Evolutionary conservation across 2,888 invertebrate genomes (phyloP), one percentile per base, ranked within the genome.

Genomic region (Ditylenchus weischeri): DNA sequence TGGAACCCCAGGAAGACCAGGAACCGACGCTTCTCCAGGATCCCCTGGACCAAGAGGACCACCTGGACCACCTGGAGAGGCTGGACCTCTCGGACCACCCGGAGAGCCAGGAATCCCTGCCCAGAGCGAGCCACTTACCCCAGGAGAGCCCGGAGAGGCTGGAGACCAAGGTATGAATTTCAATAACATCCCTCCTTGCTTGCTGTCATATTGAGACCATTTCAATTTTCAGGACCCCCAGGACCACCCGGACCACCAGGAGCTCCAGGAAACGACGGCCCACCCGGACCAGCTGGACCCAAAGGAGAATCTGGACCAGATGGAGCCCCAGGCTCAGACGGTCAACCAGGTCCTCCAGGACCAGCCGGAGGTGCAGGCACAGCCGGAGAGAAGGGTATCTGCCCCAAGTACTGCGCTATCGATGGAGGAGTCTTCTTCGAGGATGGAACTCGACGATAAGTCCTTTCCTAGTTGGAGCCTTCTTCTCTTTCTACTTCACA

Each of bases 371-470:
- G 60, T 6, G 23, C 63, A 3, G 69, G 69, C 36, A 63, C 63
- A 15, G 38, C 68, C 13, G 72, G 63, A 60, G 77, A 75, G 64
- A 75, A 75, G 69, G 75, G 75, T 48, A 78, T 75, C 66, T 75
- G 75, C 66, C 75, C 75, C 48, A 75, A 75, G 58, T 76, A 76
- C 70, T 76, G 76, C 59, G 74, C 77, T 62, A 70, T 71, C 64
- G 76, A 76, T 66, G 76, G 76, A 13, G 76, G 76, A 47, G 75
- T 76, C 57, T 76, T 76, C 70, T 76, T 76, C 68, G 77, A 76
- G 62, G 75, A 76, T 64, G 75, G 75, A 66, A 76, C 75, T 58
- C 71, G 74, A 35, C 74, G 74, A 38, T 74, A 69, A 74, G 58
- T 48, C 6, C 49, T 15, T 54, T 54, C 54, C 43, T 15, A 15